Evolutionary conservation across 30 jellyfish, hydroid and myxozoan genomes (phyloP), one percentile per base, ranked within the genome.

Genomic region (Clytia hemisphaerica): DNA sequence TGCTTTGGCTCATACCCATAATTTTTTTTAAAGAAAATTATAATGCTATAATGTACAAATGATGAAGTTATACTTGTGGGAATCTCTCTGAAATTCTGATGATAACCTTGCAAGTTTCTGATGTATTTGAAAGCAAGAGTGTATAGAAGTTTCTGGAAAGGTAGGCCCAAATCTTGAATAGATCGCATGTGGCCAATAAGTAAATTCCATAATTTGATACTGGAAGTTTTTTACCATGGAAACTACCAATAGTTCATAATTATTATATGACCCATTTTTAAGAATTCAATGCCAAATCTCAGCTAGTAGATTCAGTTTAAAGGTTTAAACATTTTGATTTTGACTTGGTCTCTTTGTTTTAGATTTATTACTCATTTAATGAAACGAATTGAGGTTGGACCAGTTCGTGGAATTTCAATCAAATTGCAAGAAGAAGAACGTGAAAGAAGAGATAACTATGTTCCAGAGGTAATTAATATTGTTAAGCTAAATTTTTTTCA

Each of bases 371-470:
- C 99, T 46, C 99, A 92, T 75, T 79, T 92, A 82, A 92, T 92
- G 99, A 92, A 84, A 57, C 78, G 99, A 7, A 92, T 92, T 75
- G 89, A 82, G 58, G 83, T 73, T 44, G 99, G 99, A 30, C 99
- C 99, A 60, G 99, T 92, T 22, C 95, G 99, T 58, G 99, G 99
- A 36, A 92, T 92, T 62, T 92, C 99, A 6, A 92, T 84, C 84
- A 92, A 92, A 75, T 87, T 92, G 25, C 99, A 92, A 76, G 99
- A 92, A 82, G 99, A 92, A 64, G 96, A 83, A 62, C 77, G 99
- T 26, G 99, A 92, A 77, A 62, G 95, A 35, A 74, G 99, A 30
- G 99, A 92, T 69, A 92, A 92, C 93, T 92, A 92, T 67, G 99
- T 92, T 16, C 99, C 99, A 61, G 99, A 82, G 86, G 98, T 86